Evolutionary conservation across 2,797 vertebrate species (phyloP).

Genomic region (Myotis daubentonii): DNA sequence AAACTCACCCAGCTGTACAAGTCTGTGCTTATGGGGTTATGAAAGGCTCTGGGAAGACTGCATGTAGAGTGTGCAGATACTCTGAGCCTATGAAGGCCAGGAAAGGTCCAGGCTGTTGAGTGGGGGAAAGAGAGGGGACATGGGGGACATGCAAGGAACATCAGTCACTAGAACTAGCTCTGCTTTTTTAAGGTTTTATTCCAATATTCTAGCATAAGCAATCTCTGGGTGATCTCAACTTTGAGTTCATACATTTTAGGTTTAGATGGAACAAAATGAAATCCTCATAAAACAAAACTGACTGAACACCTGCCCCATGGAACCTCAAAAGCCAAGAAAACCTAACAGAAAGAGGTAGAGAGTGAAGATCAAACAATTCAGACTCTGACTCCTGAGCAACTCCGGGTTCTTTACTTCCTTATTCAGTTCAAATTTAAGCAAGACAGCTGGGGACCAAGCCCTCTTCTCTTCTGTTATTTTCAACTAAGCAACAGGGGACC

Average conservation of each 20-base stretch:
- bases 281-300: conserved; percentile 16
- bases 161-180: not conserved
- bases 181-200: not conserved
- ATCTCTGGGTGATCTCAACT: not conserved
- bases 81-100: not conserved
- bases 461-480: not conserved
- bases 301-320: not conserved
- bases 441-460: not conserved
- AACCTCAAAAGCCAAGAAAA: conserved; percentile 17
- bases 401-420: not conserved
- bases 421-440: not conserved
- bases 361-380: not conserved
- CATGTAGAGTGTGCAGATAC: not conserved
- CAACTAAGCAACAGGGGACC: not conserved
- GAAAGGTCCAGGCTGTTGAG: not conserved
- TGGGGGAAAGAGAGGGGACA: not conserved
- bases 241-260: not conserved
- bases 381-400: not conserved
- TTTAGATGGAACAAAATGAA: not conserved
- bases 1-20: not conserved
- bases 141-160: too few species aligned
- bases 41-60: not conserved
- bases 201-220: not conserved
- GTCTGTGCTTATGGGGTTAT: not conserved
- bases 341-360: not conserved